Percentiles rank a stretch among this genome's conserved stretches.
Evolutionary conservation across 2,113 vertebrate species (phyloP).

Genomic region (Notothenia coriiceps): DNA sequence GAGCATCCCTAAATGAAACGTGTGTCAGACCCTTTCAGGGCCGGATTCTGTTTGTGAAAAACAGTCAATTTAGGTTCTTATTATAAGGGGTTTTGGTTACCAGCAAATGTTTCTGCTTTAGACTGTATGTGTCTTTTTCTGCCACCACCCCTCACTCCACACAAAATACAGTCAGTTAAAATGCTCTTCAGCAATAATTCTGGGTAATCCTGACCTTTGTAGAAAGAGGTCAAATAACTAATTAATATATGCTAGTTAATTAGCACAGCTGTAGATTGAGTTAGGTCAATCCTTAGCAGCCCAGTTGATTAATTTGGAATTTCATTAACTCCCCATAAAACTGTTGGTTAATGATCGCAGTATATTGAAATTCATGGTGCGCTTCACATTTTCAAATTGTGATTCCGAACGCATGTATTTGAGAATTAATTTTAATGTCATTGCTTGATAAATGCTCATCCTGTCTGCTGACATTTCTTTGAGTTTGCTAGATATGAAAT

Average conservation of each 20-base stretch:
- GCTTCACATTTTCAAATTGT: conserved; percentile 16
- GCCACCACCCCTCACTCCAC: neutral
- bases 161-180: conserved; percentile 17
- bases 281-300: conserved; percentile 47
- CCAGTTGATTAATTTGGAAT: conserved; percentile 65
- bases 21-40: no score
- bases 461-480: conserved; percentile 46
- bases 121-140: neutral
- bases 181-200: conserved; percentile 43
- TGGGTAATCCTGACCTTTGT: conserved; percentile 48
- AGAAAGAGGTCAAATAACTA: conserved; percentile 51
- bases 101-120: neutral
- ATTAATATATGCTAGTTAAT: conserved; percentile 56
- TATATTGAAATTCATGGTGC: conserved; percentile 18
- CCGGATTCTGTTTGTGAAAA: neutral
- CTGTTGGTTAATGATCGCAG: conserved; percentile 43
- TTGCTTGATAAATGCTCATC: conserved; percentile 45
- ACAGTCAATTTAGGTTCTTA: neutral
- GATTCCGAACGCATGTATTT: conserved; percentile 29
- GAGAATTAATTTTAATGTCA: conserved; percentile 34
- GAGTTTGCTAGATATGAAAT: conserved; percentile 57
- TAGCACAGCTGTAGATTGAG: conserved; percentile 34
- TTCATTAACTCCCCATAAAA: conserved; percentile 63
- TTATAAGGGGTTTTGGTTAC: neutral
- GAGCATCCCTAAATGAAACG: no score